phyloP scores from a whole-genome alignment of 2,113 vertebrate species.

The Alethe diademata region DNA sequence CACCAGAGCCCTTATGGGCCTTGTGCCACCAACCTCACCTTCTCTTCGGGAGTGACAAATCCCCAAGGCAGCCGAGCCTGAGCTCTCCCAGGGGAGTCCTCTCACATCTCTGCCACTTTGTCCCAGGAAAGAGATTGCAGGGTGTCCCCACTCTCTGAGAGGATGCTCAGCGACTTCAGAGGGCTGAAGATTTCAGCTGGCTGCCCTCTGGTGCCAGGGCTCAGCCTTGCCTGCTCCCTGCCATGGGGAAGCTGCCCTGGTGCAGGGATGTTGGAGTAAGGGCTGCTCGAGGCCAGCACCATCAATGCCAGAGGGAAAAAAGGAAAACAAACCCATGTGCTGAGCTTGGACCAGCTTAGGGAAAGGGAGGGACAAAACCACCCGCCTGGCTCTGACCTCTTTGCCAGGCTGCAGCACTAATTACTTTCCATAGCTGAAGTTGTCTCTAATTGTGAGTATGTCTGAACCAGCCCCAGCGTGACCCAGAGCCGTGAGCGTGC shows the following conservation, averaged over 20 bases:
- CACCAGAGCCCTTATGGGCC: not conserved
- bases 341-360: not conserved
- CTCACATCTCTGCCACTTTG: not conserved
- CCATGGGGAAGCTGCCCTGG: not conserved
- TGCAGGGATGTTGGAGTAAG: fast-evolving
- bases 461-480: constrained; percentile 12
- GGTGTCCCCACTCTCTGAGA: fast-evolving
- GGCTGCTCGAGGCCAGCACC: not conserved
- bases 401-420: not conserved
- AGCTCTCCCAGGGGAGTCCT: not conserved
- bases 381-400: not conserved
- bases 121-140: not conserved
- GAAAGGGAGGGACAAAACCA: not conserved
- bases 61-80: not conserved
- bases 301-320: not conserved
- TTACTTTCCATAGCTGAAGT: constrained; percentile 24
- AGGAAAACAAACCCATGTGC: not conserved
- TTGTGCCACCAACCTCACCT: not conserved
- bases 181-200: not conserved
- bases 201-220: not conserved
- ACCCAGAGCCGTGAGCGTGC: not conserved
- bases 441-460: constrained; percentile 50
- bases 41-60: not conserved
- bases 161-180: not conserved
- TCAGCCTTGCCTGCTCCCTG: not conserved